Conservation (phyloP, 2,888 invertebrate genomes). For the Cryptocheilus praepositus region DNA sequence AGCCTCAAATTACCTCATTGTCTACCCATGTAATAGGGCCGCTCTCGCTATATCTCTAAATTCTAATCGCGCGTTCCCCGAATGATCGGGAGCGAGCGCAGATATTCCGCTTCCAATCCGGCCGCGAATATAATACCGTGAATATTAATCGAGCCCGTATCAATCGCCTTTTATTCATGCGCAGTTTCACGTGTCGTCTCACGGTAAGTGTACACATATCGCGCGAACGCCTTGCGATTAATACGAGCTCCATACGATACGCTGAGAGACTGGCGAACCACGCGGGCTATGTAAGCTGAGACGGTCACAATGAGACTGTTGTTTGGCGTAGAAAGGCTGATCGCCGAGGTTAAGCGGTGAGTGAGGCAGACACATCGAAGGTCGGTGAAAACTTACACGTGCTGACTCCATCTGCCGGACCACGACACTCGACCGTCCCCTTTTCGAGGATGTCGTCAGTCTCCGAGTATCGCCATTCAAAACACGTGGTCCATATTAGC, state of each 20-base stretch:
- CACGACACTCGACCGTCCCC: conserved; percentile 47
- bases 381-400: conserved; percentile 53
- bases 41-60: too few relatives aligned
- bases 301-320: conserved; percentile 59
- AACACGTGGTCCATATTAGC: conserved; percentile 67
- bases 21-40: too few relatives aligned
- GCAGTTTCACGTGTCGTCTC: conserved; percentile 5
- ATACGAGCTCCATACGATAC: conserved; percentile 21
- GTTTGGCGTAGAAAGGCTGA: conserved; percentile 52
- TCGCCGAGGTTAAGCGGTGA: conserved; percentile 31
- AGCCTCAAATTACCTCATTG: too few relatives aligned
- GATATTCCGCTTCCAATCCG: not conserved
- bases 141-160: not conserved
- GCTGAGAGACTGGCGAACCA: conserved; percentile 7
- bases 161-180: not conserved
- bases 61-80: too few relatives aligned
- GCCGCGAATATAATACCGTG: too few relatives aligned
- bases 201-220: not conserved
- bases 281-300: conserved; percentile 33
- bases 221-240: conserved; percentile 15
- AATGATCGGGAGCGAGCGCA: not conserved
- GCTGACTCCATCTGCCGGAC: conserved; percentile 40
- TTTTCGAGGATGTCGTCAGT: conserved; percentile 21
- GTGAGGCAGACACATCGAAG: conserved; percentile 39
- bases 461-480: conserved; percentile 53